Evolutionary conservation across 2,113 vertebrate genomes (phyloP), one percentile per base, ranked within the genome.

Genomic region (Platichthys flesus): DNA sequence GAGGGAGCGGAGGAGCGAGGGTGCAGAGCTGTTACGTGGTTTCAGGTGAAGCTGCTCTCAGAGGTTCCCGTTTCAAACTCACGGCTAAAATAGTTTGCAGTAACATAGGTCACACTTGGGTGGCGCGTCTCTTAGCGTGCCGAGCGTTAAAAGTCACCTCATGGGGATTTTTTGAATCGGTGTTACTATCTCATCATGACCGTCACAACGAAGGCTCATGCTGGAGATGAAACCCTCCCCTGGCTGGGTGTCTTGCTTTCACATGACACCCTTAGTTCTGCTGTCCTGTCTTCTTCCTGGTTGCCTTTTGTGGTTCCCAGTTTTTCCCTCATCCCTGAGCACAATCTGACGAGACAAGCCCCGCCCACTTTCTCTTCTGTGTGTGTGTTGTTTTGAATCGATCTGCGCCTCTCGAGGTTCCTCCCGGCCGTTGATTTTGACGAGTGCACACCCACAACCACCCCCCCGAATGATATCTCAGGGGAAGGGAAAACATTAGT

Each of bases 231-330:
- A 31, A 52, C 71, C 51, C 59, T 51, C 18, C 77, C 67, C 63
- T 31, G 31, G 6, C 26, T 40, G 76, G 74, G 63, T 68, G 71
- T 23, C 69, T 67, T 57, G 55, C 73, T 49, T 70, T 83, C 86
- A 86, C 83, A 67, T 81, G 79, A 86, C 81, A 71, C 82, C 73
- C 37, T 68, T 3, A 21, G 28, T 67, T 72, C 71, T 57, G 66
- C 57, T 69, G 66, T 79, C 73, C 77, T 42, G 75, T 85, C 71
- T 86, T 92, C 91, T 91, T 91, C 89, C 86, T 90, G 85, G 73
- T 86, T 78, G 79, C 83, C 47, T 49, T 14, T 59, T 74, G 68
- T 79, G 79, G 72, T 84, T 80, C 64, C 51, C 78, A 49, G 35
- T 78, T 16, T 83, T 74, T 42, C 58, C 37, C 69, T 80, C 58